Base-by-base conservation (phyloP, 64 coral and sea anemone genomes). In the Anthopleura sola region DNA sequence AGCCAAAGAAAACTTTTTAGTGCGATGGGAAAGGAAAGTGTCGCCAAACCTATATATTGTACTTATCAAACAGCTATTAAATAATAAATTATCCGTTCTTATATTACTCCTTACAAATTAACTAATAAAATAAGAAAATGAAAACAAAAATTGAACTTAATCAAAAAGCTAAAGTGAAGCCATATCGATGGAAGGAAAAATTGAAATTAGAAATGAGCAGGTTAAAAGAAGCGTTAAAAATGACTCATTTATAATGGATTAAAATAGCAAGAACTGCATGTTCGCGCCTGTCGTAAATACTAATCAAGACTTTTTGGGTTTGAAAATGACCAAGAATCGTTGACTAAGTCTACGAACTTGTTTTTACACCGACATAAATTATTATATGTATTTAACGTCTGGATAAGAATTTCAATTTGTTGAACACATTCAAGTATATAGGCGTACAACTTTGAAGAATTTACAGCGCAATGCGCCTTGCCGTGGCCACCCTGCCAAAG, bases 391-490 rank as follows among this genome's bases (percentile, higher is more conserved):
- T 62, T 62, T 6, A 71, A 34, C 66, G 66, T 71, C 66, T 71
- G 66, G 66, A 71, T 71, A 71, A 71, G n/a, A 71, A 71, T 71
- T 71, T 71, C 66, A 34, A 32, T 71, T 71, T 17, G 29, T 71
- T 71, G 29, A 53, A n/a, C 29, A 71, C 28, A 71, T 71, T 71
- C 28, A 71, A 32, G 66, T 32, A 28, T 34, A 71, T 71, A 32
- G 14, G 28, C 66, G 66, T 71, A 71, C 66, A 68, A 71, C 66
- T 62, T 62, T 62, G 24, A 21, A 60, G 24, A 60, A 24, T 60
- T 60, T n/a, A n/a, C n/a, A n/a, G n/a, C n/a, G n/a, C n/a, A n/a
- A n/a, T n/a, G n/a, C n/a, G n/a, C n/a, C n/a, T n/a, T n/a, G n/a
- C n/a, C n/a, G n/a, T n/a, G n/a, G n/a, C n/a, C n/a, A n/a, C n/a